Base-by-base conservation (phyloP, 1,140 invertebrate species). In the Gonatopus flavifemur region DNA sequence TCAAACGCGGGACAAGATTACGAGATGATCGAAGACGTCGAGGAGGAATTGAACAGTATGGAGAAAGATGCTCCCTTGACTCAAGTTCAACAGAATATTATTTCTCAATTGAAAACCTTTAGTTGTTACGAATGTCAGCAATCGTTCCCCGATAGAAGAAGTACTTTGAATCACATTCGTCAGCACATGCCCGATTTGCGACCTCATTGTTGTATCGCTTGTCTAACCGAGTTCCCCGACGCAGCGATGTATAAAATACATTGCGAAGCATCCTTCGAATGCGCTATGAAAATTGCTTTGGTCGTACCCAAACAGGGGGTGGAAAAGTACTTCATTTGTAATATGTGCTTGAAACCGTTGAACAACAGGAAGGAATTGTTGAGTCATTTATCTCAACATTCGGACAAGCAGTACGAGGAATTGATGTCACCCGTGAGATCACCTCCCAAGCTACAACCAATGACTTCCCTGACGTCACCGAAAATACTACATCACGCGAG, bases 321-420 rank as follows among this genome's bases (percentile, higher is more conserved):
- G 1, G 74, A 78, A 19, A 72, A 70, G 18, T 77, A 77, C 21
- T 78, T 78, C 44, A 77, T 74, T 0, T 78, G 76, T 13, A 78
- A 77, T 39, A 78, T 78, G 76, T 78, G 76, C 24, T 43, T 76
- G 22, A 54, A 64, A 20, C 54, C 76, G 0, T 51, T 77, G 58
- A 16, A 45, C 0, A 67, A 69, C n/a, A 50, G 75, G 2, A 67
- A 70, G 12, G 72, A 77, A 15, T 32, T 78, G 4, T 45, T 78
- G 0, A 57, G 31, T 3, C 76, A 78, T 15, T 54, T 77, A 8
- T 59, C 70, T 0, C 56, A 61, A 21, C 76, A 78, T 39, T 65
- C 70, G 1, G 64, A 71, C 38, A 70, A 67, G 18, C 66, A 70
- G 6, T 63, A 70, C 22, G 64, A 70, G 5, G 60, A 71, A 21